phyloP scores from a whole-genome alignment of 2,888 invertebrate species.

The Pristionchus japonicus region DNA sequence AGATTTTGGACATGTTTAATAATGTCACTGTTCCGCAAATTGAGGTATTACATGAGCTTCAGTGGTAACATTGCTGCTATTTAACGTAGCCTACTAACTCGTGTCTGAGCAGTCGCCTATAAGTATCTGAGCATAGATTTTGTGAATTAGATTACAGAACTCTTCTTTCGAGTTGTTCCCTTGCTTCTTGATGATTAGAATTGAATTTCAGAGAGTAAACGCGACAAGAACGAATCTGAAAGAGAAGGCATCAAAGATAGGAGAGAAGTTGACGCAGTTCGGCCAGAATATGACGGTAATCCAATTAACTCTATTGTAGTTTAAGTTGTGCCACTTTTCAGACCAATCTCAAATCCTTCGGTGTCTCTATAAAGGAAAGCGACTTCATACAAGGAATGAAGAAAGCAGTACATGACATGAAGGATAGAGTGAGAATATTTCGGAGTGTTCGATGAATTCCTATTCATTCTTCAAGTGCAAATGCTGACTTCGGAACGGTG shows the following conservation, averaged over 20 bases:
- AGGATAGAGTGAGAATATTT: background rate
- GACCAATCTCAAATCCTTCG: background rate
- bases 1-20: background rate
- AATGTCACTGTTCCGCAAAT: background rate
- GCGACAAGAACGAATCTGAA: background rate
- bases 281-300: background rate
- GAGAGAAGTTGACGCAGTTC: background rate
- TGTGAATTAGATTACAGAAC: too few relatives aligned
- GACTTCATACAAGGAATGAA: constrained; percentile 36
- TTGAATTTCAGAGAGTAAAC: background rate
- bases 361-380: constrained; percentile 10
- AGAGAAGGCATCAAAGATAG: background rate
- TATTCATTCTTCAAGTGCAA: too few relatives aligned
- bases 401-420: background rate
- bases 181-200: too few relatives aligned
- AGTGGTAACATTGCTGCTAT: too few relatives aligned
- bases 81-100: too few relatives aligned
- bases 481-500: background rate
- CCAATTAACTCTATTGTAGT: too few relatives aligned
- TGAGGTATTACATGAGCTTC: background rate
- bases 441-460: background rate
- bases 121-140: too few relatives aligned
- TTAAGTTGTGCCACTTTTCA: too few relatives aligned
- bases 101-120: too few relatives aligned
- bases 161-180: too few relatives aligned